Evolutionary conservation across 2,797 vertebrate species (phyloP).

Genomic region (Australoheros facetus): DNA sequence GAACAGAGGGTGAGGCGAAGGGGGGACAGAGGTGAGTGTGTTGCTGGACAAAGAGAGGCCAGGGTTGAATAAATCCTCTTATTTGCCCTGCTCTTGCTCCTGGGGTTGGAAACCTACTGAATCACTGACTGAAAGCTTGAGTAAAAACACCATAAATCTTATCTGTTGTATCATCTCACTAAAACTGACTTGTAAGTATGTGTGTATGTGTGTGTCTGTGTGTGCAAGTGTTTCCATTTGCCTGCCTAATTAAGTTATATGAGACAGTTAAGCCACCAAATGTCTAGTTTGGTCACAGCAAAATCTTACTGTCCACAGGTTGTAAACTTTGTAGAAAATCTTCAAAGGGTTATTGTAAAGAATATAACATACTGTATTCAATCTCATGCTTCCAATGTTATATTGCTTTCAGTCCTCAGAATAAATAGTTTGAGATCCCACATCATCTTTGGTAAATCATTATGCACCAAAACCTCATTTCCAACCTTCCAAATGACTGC

Average conservation of each 20-base stretch:
- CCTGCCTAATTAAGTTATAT: conserved; percentile 7
- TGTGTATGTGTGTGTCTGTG: neutral
- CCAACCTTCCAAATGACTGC: conserved; percentile 23
- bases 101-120: conserved; percentile 66
- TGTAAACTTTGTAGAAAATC: neutral
- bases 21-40: conserved; percentile 59
- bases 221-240: neutral
- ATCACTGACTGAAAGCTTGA: conserved; percentile 36
- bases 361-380: neutral
- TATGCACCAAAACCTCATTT: conserved; percentile 28
- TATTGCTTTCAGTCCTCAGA: conserved; percentile 6
- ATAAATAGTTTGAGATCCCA: conserved; percentile 9
- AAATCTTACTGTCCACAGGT: neutral
- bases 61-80: conserved; percentile 71
- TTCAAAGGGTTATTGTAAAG: conserved; percentile 10
- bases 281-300: neutral
- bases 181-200: neutral
- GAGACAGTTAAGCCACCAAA: neutral
- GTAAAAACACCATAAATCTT: conserved; percentile 35
- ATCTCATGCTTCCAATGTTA: conserved; percentile 1
- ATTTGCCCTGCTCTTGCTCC: conserved; percentile 56
- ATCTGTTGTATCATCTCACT: conserved; percentile 12
- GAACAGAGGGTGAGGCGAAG: conserved; percentile 42
- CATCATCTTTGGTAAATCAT: conserved; percentile 7
- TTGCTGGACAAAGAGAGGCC: conserved; percentile 59